Evolutionary conservation across 2,888 invertebrate genomes (phyloP), one percentile per base, ranked within the genome.

Genomic region (Orchestes rusci): DNA sequence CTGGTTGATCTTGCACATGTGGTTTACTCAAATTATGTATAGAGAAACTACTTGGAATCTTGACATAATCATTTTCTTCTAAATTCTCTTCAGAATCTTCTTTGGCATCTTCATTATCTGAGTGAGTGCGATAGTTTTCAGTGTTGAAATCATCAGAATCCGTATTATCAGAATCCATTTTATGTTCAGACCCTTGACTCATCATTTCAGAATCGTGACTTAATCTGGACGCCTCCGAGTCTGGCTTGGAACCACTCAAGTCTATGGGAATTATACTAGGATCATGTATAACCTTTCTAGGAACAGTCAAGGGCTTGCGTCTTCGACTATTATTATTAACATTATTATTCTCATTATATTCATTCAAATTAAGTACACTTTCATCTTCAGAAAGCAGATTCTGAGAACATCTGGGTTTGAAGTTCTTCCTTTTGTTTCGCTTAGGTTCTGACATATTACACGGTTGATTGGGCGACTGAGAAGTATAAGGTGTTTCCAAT

Each of bases 381-480:
- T 50, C 59, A 33, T 52, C 58, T 48, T 53, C 59, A 33, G 41
- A 50, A 20, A 48, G 48, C 17, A 53, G 51, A 50, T 55, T 62
- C 48, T 73, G 15, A 50, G 75, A 76, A 2, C 83, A 86, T 57
- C 85, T 71, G 0, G 87, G 87, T 58, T 82, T 80, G 68, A 85
- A 83, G 65, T 85, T 84, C 67, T 85, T 85, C 55, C 85, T 70
- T 58, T 84, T 84, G 71, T 84, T 84, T 58, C 82, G 73, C 65
- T 80, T 79, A 50, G 77, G 77, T 63, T 72, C 70, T 55, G 73
- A 73, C 60, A 70, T 70, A 69, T 58, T 71, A 59, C 59, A 57
- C 13, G 58, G 42, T 16, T 12, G 30, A 19, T 42, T 48, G 36
- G 40, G 37, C 15, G 48, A 53, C 50, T 58, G 54, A 45, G 58